Base-by-base conservation (phyloP, 2,797 vertebrate species). In the Molothrus aeneus region DNA sequence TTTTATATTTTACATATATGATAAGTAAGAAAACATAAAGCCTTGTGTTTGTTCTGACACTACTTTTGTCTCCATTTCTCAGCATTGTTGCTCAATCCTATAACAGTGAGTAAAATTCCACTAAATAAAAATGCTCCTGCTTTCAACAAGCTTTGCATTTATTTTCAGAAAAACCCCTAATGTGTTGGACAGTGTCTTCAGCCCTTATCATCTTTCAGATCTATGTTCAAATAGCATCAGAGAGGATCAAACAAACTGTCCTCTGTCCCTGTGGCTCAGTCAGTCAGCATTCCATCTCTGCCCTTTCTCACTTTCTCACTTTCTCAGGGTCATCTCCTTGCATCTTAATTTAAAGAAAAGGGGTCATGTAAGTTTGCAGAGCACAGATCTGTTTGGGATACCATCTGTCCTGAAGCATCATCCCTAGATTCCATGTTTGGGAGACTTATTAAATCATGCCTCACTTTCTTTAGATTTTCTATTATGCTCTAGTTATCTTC, bases 361-460 rank as follows among this genome's bases (percentile, higher is more conserved):
- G 17, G 88, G 88, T 96, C 90, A 82, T 86, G 28, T 65, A 78
- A 93, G 92, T 94, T 92, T 93, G 70, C 9, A 7, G 77, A 86
- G 56, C 71, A 73, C 32, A 22, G 63, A 86, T 90, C 73, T 81
- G 13, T 93, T 89, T 88, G 43, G 43, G 53, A 85, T 77, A 54
- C 90, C 71, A 90, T 90, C 81, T 72, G 64, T 84, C 64, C 74
- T 74, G 60, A 47, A 80, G 64, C 48, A 68, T 63, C 85, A 80
- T 80, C 36, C 45, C 73, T 61, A 71, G 25, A 54, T 25, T 60
- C 6, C 2, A 73, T 36, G 21, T 68, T 75, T 83, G 43, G 56
- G 45, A 61, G 42, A n/a, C 34, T 84, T 84, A 28, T 29, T 79
- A 92, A 81, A 64, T 72, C 17, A 57, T 20, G 29, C 56, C 66